These are phyloP conservation scores for Labia minor DNA, from an alignment of 2,888 invertebrate species.

Conservation along the genomic window DNA sequence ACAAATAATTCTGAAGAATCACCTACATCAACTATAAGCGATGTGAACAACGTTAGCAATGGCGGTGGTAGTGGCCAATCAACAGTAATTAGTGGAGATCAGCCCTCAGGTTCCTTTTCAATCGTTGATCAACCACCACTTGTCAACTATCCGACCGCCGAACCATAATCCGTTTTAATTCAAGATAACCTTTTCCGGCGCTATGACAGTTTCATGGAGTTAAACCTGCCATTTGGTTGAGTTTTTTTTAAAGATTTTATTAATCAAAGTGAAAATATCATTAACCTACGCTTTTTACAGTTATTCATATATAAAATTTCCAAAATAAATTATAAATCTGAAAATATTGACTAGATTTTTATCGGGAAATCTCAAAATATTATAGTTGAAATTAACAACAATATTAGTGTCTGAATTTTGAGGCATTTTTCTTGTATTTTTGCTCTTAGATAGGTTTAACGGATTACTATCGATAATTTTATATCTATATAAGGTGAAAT, in stretches of 20 bases:
- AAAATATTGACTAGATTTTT: slow-evolving; percentile 3
- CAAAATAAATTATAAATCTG: slow-evolving; percentile 8
- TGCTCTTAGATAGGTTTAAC: slow-evolving; percentile 13
- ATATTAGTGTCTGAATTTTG: neutral
- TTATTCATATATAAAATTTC: slow-evolving; percentile 5
- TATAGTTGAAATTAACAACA: neutral
- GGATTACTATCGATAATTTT: slow-evolving; percentile 1
- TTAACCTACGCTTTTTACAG: slow-evolving; percentile 3
- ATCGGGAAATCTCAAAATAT: slow-evolving; percentile 1
- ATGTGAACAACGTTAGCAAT: neutral
- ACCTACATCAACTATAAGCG: neutral
- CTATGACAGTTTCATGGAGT: slow-evolving; percentile 1
- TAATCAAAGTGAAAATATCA: slow-evolving; percentile 5
- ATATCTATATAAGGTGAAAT: slow-evolving; percentile 7
- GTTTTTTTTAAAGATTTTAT: neutral
- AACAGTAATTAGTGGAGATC: neutral
- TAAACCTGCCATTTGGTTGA: neutral
- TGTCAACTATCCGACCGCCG: neutral
- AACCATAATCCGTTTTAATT: neutral
- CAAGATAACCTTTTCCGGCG: neutral
- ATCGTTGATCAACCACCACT: neutral
- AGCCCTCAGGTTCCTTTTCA: neutral
- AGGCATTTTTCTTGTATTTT: slow-evolving; percentile 3
- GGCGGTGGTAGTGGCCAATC: neutral
- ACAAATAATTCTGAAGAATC: neutral